Percentiles rank a stretch among this genome's conserved stretches.
phyloP scores from a whole-genome alignment of 2,888 invertebrate species.

The Macaria notata region DNA sequence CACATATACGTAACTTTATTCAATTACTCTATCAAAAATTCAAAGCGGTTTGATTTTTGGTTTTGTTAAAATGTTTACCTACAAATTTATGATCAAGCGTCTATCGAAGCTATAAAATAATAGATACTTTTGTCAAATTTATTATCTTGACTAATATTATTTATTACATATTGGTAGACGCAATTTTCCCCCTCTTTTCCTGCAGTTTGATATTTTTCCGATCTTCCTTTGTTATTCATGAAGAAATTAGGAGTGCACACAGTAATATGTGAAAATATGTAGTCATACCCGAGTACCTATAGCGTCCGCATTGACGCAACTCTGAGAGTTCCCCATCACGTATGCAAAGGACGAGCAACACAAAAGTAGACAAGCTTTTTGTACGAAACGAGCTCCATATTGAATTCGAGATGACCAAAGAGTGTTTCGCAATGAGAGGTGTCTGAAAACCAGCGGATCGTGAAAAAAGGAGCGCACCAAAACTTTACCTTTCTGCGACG shows the following conservation, averaged over 20 bases:
- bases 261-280: constrained; percentile 9
- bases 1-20: constrained; percentile 23
- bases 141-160: too few relatives aligned
- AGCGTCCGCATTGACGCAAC: constrained; percentile 25
- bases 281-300: constrained; percentile 9
- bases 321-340: constrained; percentile 29
- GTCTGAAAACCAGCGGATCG: constrained; percentile 53
- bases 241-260: constrained; percentile 7
- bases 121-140: too few relatives aligned
- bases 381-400: constrained; percentile 47
- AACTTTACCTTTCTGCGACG: constrained; percentile 61
- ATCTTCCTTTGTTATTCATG: constrained; percentile 8
- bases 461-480: constrained; percentile 48
- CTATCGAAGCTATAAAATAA: too few relatives aligned
- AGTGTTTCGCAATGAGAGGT: constrained; percentile 52
- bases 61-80: not conserved
- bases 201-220: too few relatives aligned
- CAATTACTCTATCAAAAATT: constrained; percentile 16
- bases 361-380: constrained; percentile 39
- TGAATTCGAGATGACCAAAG: constrained; percentile 41
- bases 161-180: too few relatives aligned
- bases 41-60: not conserved
- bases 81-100: too few relatives aligned
- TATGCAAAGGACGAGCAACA: constrained; percentile 40
- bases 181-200: too few relatives aligned